A percentile compares a stretch with the other conserved stretches of the same genome.
Conservation (phyloP, 2,113 vertebrate genomes). For the Tringa solitaria region DNA sequence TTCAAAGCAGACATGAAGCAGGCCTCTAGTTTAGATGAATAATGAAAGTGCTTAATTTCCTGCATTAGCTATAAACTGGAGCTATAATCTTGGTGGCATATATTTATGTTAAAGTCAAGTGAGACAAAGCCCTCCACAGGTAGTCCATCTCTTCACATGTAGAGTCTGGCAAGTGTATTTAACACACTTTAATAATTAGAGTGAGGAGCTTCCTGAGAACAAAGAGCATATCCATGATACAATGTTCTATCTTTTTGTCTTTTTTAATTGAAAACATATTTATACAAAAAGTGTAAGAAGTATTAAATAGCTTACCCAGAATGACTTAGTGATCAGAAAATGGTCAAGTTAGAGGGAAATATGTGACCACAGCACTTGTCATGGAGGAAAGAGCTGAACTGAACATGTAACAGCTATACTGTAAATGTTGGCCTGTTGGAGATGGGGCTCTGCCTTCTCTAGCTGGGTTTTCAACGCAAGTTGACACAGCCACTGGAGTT, state of each 20-base stretch:
- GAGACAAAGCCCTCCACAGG: background rate
- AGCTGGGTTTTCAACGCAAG: background rate
- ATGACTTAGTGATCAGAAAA: background rate
- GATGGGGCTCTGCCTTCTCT: background rate
- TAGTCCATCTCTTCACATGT: background rate
- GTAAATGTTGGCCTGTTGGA: background rate
- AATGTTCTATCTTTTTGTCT: background rate
- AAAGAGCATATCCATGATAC: background rate
- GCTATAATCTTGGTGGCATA: background rate
- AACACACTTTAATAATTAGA: background rate
- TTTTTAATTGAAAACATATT: background rate
- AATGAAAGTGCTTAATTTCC: background rate
- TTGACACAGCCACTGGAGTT: background rate
- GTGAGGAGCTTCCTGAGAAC: background rate
- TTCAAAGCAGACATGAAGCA: background rate
- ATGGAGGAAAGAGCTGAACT: background rate
- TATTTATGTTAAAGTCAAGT: background rate
- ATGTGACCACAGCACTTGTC: background rate
- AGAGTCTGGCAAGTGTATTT: background rate
- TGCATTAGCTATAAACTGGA: background rate
- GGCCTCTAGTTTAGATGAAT: background rate
- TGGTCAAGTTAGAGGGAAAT: background rate
- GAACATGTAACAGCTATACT: background rate
- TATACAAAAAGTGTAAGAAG: background rate
- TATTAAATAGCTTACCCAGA: background rate